Conservation (phyloP, 2,888 invertebrate genomes). For the Allacma fusca region DNA sequence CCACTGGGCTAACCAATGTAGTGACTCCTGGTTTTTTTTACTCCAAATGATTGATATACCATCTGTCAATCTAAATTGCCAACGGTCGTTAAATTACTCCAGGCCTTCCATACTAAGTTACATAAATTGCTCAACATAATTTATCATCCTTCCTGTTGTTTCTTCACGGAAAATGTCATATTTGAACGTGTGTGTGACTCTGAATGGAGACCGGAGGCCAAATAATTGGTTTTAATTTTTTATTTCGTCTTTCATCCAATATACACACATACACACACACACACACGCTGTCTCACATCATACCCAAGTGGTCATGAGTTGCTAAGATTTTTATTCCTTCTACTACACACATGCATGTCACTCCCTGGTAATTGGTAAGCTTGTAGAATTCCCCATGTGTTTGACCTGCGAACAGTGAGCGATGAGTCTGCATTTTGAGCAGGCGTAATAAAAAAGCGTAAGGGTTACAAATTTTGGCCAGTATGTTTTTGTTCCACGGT, state of each 20-base stretch:
- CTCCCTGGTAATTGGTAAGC: too few relatives aligned
- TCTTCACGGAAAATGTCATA: not conserved
- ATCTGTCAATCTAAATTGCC: slow-evolving; percentile 44
- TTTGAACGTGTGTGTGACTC: not conserved
- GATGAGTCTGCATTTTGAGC: slow-evolving; percentile 2
- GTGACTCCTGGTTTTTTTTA: slow-evolving; percentile 23
- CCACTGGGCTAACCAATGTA: not conserved
- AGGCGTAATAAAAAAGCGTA: not conserved
- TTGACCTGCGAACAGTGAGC: not conserved
- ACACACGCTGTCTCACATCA: not conserved
- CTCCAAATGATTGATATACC: slow-evolving; percentile 34
- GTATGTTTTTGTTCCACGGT: not conserved
- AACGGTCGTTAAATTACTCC: slow-evolving; percentile 17
- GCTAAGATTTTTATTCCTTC: too few relatives aligned
- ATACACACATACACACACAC: not conserved
- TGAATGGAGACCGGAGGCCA: not conserved
- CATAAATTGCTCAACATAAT: slow-evolving; percentile 30
- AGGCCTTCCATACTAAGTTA: not conserved
- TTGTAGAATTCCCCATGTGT: too few relatives aligned
- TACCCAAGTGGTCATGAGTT: not conserved
- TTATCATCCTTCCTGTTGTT: slow-evolving; percentile 19
- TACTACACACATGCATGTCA: not conserved
- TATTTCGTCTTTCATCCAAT: not conserved
- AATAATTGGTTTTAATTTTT: slow-evolving; percentile 16
- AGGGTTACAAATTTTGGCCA: not conserved